Evolutionary conservation across 2,888 invertebrate genomes (phyloP).

Genomic region (Polydrusus cervinus): DNA sequence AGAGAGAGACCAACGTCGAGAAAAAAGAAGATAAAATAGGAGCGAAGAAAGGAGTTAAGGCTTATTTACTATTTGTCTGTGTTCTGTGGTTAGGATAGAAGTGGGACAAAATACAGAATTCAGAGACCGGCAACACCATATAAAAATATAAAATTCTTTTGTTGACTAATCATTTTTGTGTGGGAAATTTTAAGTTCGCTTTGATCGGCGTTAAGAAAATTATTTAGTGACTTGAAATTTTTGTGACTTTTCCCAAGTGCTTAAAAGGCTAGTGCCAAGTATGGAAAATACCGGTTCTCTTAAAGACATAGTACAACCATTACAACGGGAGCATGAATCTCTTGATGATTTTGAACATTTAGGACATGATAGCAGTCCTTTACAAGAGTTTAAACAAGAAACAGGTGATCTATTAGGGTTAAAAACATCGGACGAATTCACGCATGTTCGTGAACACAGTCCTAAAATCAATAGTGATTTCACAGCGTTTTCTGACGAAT

Average conservation of each 20-base stretch:
- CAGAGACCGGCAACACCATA: not conserved
- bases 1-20: too few species aligned
- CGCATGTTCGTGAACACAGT: conserved; percentile 55
- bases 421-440: conserved; percentile 62
- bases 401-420: conserved; percentile 70
- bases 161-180: not conserved
- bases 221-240: conserved; percentile 3
- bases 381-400: conserved; percentile 62
- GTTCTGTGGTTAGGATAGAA: too few species aligned
- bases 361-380: conserved; percentile 75
- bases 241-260: conserved; percentile 14
- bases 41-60: too few species aligned
- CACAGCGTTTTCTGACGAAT: conserved; percentile 20
- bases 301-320: not conserved
- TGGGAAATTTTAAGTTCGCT: not conserved
- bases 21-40: too few species aligned
- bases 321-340: conserved; percentile 78
- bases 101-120: too few species aligned
- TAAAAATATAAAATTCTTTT: conserved; percentile 5
- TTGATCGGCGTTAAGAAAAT: not conserved
- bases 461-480: conserved; percentile 70
- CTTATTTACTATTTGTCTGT: too few species aligned
- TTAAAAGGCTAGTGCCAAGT: conserved; percentile 1
- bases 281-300: conserved; percentile 21
- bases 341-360: conserved; percentile 85